A percentile compares a stretch with the other conserved stretches of the same genome.
Evolutionary conservation across 2,113 vertebrate genomes (phyloP).

Genomic region (Cranoglanis bouderius): DNA sequence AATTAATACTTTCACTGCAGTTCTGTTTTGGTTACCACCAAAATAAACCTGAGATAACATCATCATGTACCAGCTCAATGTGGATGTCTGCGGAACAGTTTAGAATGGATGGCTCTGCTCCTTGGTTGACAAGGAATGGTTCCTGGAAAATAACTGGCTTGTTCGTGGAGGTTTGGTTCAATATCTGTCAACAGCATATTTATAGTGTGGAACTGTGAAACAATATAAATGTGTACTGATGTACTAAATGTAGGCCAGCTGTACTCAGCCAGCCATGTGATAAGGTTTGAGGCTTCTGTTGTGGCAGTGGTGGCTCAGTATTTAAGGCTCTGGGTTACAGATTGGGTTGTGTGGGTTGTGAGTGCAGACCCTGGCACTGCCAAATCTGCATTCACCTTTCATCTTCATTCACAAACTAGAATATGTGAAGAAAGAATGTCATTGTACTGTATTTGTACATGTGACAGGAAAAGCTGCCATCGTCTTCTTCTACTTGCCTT

Average conservation of each 20-base stretch:
- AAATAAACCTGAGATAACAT: constrained; percentile 58
- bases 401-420: too few species aligned
- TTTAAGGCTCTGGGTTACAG: not conserved
- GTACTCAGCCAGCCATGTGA: not conserved
- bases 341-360: not conserved
- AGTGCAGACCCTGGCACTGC: not conserved
- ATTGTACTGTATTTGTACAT: not conserved
- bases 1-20: constrained; percentile 67
- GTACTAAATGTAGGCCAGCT: not conserved
- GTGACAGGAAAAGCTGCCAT: not conserved
- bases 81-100: not conserved
- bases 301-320: not conserved
- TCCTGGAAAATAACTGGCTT: constrained; percentile 21
- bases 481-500: not conserved
- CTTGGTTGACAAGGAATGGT: not conserved
- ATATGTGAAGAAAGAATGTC: too few species aligned
- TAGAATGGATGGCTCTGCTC: constrained; percentile 17
- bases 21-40: constrained; percentile 61
- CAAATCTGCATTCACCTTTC: too few species aligned
- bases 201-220: not conserved
- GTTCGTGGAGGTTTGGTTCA: not conserved
- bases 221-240: not conserved
- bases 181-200: constrained; percentile 3
- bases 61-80: not conserved
- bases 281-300: not conserved